Conservation (phyloP, 2,888 invertebrate species). For the Itoplectis maculator region DNA sequence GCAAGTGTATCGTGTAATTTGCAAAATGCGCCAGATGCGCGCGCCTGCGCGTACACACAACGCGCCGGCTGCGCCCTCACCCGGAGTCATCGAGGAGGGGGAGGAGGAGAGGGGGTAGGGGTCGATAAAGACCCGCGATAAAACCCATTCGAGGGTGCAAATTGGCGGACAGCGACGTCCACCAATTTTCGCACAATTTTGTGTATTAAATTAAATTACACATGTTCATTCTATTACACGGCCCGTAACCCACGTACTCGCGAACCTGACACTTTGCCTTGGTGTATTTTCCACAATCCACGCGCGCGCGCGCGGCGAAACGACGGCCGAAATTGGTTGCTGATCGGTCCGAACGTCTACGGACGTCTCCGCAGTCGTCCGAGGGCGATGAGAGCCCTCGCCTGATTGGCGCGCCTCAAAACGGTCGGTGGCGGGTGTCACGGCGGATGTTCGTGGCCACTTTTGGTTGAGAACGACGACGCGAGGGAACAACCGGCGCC, state of each 20-base stretch:
- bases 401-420: slow-evolving; percentile 8
- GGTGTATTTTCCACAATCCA: slow-evolving; percentile 27
- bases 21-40: slow-evolving; percentile 51
- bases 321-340: slow-evolving; percentile 43
- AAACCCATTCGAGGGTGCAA: slow-evolving; percentile 31
- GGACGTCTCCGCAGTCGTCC: slow-evolving; percentile 7
- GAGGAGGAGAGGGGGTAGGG: no score
- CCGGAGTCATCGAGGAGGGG: slow-evolving; percentile 52
- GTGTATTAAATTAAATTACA: slow-evolving; percentile 68
- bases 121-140: slow-evolving; percentile 63
- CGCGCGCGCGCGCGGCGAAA: neutral
- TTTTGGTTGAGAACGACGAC: slow-evolving; percentile 54
- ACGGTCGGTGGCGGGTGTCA: slow-evolving; percentile 1
- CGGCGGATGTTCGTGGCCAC: slow-evolving; percentile 35
- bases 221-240: slow-evolving; percentile 56
- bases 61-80: slow-evolving; percentile 31
- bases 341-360: slow-evolving; percentile 33
- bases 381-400: no score
- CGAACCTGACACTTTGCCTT: slow-evolving; percentile 54
- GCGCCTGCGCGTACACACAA: slow-evolving; percentile 41
- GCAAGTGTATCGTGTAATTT: slow-evolving; percentile 53
- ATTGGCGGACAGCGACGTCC: no score
- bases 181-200: slow-evolving; percentile 67
- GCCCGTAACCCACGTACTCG: slow-evolving; percentile 6
- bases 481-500: no score